Base-by-base conservation (phyloP, 1,140 invertebrate species). In the Drosophila kepulauana region DNA sequence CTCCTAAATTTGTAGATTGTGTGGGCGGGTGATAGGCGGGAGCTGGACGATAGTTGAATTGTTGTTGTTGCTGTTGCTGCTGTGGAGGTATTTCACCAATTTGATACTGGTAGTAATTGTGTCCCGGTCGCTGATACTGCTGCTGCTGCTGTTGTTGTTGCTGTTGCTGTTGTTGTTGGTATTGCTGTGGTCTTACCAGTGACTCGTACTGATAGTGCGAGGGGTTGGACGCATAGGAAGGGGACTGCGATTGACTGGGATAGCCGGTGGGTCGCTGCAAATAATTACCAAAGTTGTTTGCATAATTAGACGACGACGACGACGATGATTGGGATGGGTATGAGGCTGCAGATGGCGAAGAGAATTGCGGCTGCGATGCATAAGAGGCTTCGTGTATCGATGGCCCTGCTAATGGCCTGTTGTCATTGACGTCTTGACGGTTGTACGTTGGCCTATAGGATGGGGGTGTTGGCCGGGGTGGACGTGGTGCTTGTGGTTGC, bases 211-310 rank as follows among this genome's bases (percentile, higher is more conserved):
- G 84, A 65, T 76, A 84, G 59, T 85, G 74, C 11, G 62, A 41
- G 5, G 63, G 46, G 10, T 46, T 56, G 45, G 68, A 41, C 30
- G 16, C 6, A 58, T 71, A 10, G 74, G 25, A 35, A 46, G 16
- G 28, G 1, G 48, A 10, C 11, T 52, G 67, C 3, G n/a, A 15
- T 15, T 33, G 54, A 16, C 25, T 54, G 57, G 69, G 48, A 48
- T 41, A 69, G 56, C 62, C 63, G 79, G 74, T 65, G 46, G 88
- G 78, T 64, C 79, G 78, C 69, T 81, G 79, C 91, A 89, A 91
- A 92, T 92, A 92, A 92, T 91, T 92, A 86, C 86, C 87, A 86
- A 91, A 91, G 87, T 81, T 91, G 90, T 92, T 91, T 91, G 87
- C 91, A 91, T 92, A 92, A 91, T 91, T 92, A 91, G 91, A 88